Evolutionary conservation across 2,113 vertebrate genomes (phyloP).

Genomic region (Cnemophilus loriae): DNA sequence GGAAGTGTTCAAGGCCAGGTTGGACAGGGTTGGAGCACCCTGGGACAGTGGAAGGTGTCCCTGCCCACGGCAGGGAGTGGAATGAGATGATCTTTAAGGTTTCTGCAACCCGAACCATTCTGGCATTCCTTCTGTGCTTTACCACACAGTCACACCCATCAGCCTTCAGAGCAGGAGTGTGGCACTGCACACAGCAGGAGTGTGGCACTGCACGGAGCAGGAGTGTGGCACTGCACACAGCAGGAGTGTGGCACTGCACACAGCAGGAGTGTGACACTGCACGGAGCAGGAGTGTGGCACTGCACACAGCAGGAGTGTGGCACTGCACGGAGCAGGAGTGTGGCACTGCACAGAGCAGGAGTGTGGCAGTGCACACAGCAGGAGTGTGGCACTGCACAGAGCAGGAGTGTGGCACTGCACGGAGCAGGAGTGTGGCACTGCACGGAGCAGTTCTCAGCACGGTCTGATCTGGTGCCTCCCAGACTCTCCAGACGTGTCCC

Average conservation of each 20-base stretch:
- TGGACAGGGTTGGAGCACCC: neutral
- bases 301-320: too few species aligned
- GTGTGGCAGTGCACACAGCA: neutral
- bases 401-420: neutral
- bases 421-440: neutral
- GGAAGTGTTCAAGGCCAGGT: neutral
- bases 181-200: neutral
- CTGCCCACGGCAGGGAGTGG: neutral
- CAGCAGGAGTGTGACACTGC: too few species aligned
- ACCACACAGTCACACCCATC: fast-evolving
- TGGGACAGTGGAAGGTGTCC: neutral
- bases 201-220: too few species aligned
- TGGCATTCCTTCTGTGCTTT: neutral
- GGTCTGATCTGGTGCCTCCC: neutral
- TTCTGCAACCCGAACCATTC: neutral
- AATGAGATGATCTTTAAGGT: fast-evolving
- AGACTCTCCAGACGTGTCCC: fast-evolving
- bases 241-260: too few species aligned
- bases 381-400: too few species aligned
- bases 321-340: too few species aligned
- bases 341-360: neutral
- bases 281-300: too few species aligned
- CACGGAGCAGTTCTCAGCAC: neutral
- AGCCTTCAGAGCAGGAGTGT: neutral
- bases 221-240: too few species aligned